These are phyloP conservation scores for Gila robusta DNA, from an alignment of 2,797 vertebrate genomes.

Conservation along the genomic window DNA sequence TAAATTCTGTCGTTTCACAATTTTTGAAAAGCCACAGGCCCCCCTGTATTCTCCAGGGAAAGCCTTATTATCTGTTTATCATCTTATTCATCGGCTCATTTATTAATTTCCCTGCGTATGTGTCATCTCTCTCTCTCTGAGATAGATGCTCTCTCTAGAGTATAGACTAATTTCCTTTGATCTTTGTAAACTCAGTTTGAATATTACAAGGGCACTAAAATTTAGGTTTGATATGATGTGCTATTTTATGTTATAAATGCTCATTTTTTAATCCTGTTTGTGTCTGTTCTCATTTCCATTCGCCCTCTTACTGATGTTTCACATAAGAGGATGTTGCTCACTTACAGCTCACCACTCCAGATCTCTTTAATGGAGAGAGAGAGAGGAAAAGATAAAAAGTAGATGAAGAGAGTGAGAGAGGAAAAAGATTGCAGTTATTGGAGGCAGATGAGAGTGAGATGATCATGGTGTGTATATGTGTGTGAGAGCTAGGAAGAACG, in stretches of 20 bases:
- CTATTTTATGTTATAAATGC: not conserved
- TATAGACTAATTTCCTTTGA: conserved; percentile 21
- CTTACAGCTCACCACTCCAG: conserved; percentile 11
- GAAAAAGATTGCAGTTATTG: conserved; percentile 39
- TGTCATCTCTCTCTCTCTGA: conserved; percentile 50
- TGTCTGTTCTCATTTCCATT: conserved; percentile 21
- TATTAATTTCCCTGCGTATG: conserved; percentile 45
- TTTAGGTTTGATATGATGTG: not conserved
- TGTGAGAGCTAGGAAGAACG: conserved; percentile 66
- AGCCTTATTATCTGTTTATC: conserved; percentile 29
- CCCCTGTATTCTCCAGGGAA: conserved; percentile 7
- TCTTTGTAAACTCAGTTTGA: conserved; percentile 4
- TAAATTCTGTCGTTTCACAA: conserved; percentile 36
- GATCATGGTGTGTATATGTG: conserved; percentile 20
- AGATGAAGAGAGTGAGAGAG: conserved; percentile 40
- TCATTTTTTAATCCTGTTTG: conserved; percentile 15
- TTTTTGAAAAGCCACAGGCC: conserved; percentile 26
- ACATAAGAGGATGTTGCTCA: conserved; percentile 18
- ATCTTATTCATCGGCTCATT: conserved; percentile 24
- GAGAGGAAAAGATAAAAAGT: conserved; percentile 20
- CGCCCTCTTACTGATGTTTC: conserved; percentile 31
- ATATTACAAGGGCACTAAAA: not conserved
- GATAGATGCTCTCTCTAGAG: conserved; percentile 48
- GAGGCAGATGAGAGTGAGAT: conserved; percentile 38
- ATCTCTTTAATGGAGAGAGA: conserved; percentile 16